Conservation (phyloP, 2,797 vertebrate species). For the Heteromormyrus szaboi region DNA sequence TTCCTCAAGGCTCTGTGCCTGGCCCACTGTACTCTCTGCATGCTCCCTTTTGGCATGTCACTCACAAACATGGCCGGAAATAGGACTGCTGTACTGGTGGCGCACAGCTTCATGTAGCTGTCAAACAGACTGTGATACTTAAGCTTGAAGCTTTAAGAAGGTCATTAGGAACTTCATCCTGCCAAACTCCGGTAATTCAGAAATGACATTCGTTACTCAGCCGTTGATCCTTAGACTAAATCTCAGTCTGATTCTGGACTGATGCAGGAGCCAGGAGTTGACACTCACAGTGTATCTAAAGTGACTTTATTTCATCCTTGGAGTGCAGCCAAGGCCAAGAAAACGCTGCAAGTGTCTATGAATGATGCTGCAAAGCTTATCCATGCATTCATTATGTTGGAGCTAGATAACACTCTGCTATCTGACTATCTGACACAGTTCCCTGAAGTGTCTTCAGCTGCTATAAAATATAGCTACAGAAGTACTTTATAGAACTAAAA, state of each 20-base stretch:
- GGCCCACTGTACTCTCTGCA: background rate
- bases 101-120: background rate
- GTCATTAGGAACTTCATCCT: background rate
- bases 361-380: conserved; percentile 3
- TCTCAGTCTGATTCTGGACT: background rate
- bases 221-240: background rate
- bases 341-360: background rate
- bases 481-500: conserved; percentile 1
- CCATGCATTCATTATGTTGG: background rate
- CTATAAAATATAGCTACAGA: background rate
- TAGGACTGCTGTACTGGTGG: background rate
- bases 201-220: background rate
- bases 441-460: background rate
- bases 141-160: background rate
- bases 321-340: background rate
- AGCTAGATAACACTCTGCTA: background rate
- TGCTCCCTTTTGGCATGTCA: background rate
- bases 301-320: background rate
- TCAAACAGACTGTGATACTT: background rate
- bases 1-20: background rate
- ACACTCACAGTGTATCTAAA: background rate
- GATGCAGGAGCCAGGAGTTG: background rate
- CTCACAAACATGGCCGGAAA: background rate
- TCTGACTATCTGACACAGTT: background rate
- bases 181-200: background rate